These are phyloP conservation scores for Rhabdomys pumilio DNA, from an alignment of 2,797 vertebrate genomes.

Conservation along the genomic window DNA sequence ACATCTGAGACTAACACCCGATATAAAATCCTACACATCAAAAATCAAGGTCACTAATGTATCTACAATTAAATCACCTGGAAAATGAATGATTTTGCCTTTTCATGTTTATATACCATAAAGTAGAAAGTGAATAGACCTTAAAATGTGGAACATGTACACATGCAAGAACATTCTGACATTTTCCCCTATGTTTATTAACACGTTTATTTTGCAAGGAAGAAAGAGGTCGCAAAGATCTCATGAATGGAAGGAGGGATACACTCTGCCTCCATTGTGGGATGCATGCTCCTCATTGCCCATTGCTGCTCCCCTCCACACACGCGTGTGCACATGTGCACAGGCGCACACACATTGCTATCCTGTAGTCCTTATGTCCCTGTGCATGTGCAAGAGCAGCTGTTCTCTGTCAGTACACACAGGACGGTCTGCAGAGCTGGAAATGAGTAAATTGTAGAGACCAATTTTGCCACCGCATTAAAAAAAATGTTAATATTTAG, in stretches of 20 bases:
- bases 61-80: constrained; percentile 44
- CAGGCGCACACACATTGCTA: not conserved
- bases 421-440: constrained; percentile 53
- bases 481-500: constrained; percentile 79
- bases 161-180: not conserved
- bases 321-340: fast-evolving
- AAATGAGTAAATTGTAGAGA: constrained; percentile 66
- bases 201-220: not conserved
- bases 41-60: constrained; percentile 64
- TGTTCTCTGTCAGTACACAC: not conserved
- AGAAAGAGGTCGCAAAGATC: not conserved
- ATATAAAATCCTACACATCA: constrained; percentile 44
- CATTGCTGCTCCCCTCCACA: not conserved
- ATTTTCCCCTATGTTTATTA: not conserved
- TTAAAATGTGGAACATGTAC: not conserved
- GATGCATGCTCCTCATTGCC: constrained; percentile 59
- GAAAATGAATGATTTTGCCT: constrained; percentile 60
- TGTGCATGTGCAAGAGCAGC: not conserved
- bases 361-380: not conserved
- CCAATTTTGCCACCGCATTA: constrained; percentile 69
- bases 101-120: not conserved
- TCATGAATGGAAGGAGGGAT: not conserved
- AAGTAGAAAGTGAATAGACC: not conserved
- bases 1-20: constrained; percentile 69
- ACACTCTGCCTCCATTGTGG: not conserved